Base-by-base conservation (phyloP, 2,888 invertebrate genomes). In the Hypercompe scribonia region DNA sequence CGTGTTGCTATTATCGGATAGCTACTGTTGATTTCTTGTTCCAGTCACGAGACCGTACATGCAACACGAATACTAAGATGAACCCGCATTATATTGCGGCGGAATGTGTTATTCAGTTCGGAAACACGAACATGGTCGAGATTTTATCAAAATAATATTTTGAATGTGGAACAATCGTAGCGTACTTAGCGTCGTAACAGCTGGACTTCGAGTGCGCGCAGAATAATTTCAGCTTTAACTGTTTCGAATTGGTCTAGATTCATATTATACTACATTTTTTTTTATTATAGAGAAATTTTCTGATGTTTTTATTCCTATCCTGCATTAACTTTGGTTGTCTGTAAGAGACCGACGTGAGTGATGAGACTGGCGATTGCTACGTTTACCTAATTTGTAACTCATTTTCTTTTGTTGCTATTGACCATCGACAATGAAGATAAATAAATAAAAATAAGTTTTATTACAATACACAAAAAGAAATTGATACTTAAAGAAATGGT, bases 101-200 rank as follows among this genome's bases (percentile, higher is more conserved):
- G 28, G 75, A 78, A 78, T 75, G 79, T 79, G 70, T 66, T 82
- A 83, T 83, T 79, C 81, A 24, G 63, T 72, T 79, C 71, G 67
- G 67, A 78, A 36, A 74, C 67, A 18, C 33, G 46, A 42, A 39
- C 34, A 21, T 70, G 36, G 73, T 74, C 76, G 74, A 73, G 75
- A 80, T 74, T 82, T 83, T 75, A 71, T 77, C 75, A 78, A 80
- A 80, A 74, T 71, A 81, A 75, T 72, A 72, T 81, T 80, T 76
- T 54, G 69, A 75, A 81, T 78, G 71, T 66, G 68, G 71, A 76
- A 80, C 75, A 75, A 81, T 80, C 69, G 73, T 77, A 64, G 73
- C 68, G 79, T 68, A 79, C 65, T 80, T 79, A 75, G 65, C 63
- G 13, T n/a, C 63, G 76, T 68, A 75, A 77, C 83, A 83, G 79